Evolutionary conservation across 2,113 vertebrate genomes (phyloP).

Genomic region (Neodon shergylaensis): DNA sequence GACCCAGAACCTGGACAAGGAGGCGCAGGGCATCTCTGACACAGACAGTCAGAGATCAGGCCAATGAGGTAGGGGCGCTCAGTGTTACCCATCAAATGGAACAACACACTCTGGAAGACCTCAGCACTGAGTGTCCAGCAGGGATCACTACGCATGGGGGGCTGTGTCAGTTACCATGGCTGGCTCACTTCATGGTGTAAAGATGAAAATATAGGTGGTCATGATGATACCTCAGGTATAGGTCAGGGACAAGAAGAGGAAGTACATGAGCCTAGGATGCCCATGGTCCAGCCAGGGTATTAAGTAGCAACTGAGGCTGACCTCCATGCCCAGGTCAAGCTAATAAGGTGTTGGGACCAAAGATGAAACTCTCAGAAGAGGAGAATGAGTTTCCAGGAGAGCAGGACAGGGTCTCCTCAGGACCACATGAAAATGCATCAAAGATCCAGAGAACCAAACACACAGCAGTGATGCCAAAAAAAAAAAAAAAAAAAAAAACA

Average conservation of each 20-base stretch:
- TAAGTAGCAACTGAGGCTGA: background rate
- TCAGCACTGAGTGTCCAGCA: conserved; percentile 90
- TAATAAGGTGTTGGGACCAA: background rate
- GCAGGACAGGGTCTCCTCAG: background rate
- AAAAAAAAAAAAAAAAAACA: background rate
- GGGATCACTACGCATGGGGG: conserved; percentile 92
- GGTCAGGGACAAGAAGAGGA: background rate
- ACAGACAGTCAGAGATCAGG: conserved; percentile 88
- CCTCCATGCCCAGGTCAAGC: background rate
- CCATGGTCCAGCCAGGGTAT: background rate
- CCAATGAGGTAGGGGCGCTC: conserved; percentile 92
- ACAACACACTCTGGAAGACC: conserved; percentile 91
- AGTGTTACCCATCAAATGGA: conserved; percentile 91
- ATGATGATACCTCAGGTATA: background rate
- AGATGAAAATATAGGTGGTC: background rate
- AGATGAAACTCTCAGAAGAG: background rate
- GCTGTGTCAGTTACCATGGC: conserved; percentile 91
- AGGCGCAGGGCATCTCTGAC: conserved; percentile 80
- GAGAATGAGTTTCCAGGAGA: background rate
- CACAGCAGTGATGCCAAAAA: background rate
- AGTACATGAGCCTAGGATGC: background rate
- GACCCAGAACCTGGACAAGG: conserved; percentile 90
- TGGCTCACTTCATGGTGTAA: conserved; percentile 80
- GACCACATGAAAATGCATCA: background rate
- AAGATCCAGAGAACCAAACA: background rate